A percentile compares a stretch with the other conserved stretches of the same genome.
These are phyloP conservation scores for Oncopeltus fasciatus DNA, from an alignment of 1,140 invertebrate genomes.

Conservation along the genomic window DNA sequence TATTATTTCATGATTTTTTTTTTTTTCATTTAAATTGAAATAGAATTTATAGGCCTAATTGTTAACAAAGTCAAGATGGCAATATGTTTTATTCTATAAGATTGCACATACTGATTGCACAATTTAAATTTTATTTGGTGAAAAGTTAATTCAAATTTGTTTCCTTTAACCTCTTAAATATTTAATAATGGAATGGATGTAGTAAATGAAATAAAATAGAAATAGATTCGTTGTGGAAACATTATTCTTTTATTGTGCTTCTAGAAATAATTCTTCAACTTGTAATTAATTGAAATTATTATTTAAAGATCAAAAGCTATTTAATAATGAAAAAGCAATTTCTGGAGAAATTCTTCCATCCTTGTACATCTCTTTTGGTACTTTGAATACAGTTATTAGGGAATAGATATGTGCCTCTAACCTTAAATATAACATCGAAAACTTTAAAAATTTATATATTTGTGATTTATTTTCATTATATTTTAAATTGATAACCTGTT, in stretches of 20 bases:
- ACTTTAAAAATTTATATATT: background rate
- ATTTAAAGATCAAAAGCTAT: background rate
- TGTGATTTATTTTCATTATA: too few relatives aligned
- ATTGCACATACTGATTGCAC: constrained; percentile 2
- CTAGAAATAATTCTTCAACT: background rate
- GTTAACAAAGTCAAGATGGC: background rate
- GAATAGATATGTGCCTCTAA: constrained; percentile 9
- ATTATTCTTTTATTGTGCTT: background rate
- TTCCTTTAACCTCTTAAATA: background rate
- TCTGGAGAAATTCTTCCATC: background rate
- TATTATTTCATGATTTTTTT: too few relatives aligned
- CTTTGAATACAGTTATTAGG: background rate
- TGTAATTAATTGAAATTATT: background rate
- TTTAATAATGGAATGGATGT: background rate
- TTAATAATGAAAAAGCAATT: background rate
- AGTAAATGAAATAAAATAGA: background rate
- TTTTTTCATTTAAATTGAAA: background rate
- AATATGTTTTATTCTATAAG: constrained; percentile 1
- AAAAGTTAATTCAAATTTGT: background rate
- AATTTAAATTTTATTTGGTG: background rate
- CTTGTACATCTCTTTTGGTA: background rate
- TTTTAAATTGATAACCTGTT: too few relatives aligned
- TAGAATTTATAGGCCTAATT: constrained; percentile 12
- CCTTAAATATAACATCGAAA: background rate
- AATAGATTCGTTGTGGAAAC: background rate